A percentile compares a stretch with the other conserved stretches of the same genome.
These are phyloP conservation scores for Drosophila neutralis DNA, from an alignment of 2,888 invertebrate genomes.

Conservation along the genomic window DNA sequence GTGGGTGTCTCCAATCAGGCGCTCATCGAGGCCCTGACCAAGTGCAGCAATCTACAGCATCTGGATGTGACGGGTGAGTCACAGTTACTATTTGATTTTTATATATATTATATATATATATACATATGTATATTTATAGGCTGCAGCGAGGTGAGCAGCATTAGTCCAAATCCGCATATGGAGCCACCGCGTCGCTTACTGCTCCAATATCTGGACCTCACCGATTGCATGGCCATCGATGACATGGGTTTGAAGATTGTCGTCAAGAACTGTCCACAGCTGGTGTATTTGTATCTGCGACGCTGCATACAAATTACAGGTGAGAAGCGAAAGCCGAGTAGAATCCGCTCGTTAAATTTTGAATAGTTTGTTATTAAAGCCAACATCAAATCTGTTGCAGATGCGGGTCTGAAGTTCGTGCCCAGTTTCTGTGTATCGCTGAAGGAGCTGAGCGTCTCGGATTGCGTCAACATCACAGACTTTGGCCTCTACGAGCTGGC, in stretches of 20 bases:
- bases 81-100: background rate
- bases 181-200: slow-evolving; percentile 89
- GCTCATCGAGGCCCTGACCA: slow-evolving; percentile 91
- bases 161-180: slow-evolving; percentile 88
- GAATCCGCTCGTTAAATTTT: background rate
- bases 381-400: slow-evolving; percentile 79
- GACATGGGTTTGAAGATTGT: slow-evolving; percentile 93
- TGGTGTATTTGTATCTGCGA: slow-evolving; percentile 94
- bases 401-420: slow-evolving; percentile 95
- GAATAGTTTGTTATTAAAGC: background rate
- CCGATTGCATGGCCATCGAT: slow-evolving; percentile 93
- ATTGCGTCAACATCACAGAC: slow-evolving; percentile 95
- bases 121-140: slow-evolving; percentile 84
- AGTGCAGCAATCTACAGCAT: slow-evolving; percentile 92
- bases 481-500: slow-evolving; percentile 96
- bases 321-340: slow-evolving; percentile 79
- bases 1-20: slow-evolving; percentile 91
- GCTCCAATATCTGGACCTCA: slow-evolving; percentile 94
- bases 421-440: slow-evolving; percentile 94
- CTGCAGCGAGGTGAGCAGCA: slow-evolving; percentile 91
- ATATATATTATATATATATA: background rate
- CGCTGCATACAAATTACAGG: slow-evolving; percentile 95
- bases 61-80: slow-evolving; percentile 92
- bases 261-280: slow-evolving; percentile 93
- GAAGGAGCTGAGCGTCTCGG: slow-evolving; percentile 95